phyloP scores from a whole-genome alignment of 2,888 invertebrate genomes.

The Dysmachus trigonus region DNA sequence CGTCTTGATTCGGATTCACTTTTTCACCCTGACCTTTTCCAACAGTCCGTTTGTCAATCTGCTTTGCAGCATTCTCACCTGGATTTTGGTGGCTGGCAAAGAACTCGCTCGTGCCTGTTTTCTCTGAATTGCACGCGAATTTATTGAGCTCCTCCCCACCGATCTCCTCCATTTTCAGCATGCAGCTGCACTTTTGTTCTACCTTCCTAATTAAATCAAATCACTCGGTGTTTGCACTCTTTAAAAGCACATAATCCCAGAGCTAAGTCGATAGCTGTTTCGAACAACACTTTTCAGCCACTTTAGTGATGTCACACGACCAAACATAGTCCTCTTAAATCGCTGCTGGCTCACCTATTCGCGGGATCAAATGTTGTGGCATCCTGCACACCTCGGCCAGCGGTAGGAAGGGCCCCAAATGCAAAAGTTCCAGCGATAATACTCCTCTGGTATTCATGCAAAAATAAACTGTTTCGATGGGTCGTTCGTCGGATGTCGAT shows the following conservation, averaged over 20 bases:
- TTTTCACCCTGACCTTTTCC: constrained; percentile 15
- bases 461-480: neutral
- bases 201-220: neutral
- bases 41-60: constrained; percentile 3
- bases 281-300: neutral
- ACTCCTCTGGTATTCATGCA: neutral
- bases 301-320: constrained; percentile 9
- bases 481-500: neutral
- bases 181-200: neutral
- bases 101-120: constrained; percentile 18
- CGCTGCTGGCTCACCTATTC: neutral
- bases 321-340: neutral
- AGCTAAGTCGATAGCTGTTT: neutral
- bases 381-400: neutral
- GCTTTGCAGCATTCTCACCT: constrained; percentile 3
- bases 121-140: constrained; percentile 48
- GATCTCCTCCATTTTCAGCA: constrained; percentile 51
- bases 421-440: neutral
- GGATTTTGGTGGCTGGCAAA: constrained; percentile 20
- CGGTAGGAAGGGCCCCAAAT: neutral
- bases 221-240: neutral
- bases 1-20: neutral
- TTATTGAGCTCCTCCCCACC: constrained; percentile 52
- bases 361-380: constrained; percentile 40
- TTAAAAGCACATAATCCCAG: neutral